Conservation (phyloP, 1,140 invertebrate genomes). For the Drosophila nasuta region DNA sequence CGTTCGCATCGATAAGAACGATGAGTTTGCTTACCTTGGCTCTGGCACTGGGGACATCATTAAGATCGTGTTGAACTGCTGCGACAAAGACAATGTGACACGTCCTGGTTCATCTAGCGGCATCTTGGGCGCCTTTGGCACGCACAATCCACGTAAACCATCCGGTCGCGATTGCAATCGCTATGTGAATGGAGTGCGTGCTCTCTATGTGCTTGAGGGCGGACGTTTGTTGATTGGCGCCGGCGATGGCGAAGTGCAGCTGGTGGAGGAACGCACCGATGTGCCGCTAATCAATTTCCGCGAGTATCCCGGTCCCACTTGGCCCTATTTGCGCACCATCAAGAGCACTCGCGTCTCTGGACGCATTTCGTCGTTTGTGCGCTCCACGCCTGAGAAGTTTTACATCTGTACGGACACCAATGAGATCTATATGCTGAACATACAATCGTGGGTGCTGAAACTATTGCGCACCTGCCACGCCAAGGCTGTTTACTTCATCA, state of each 20-base stretch:
- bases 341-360: conserved; percentile 87
- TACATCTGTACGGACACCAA: conserved; percentile 91
- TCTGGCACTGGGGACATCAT: conserved; percentile 90
- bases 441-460: conserved; percentile 89
- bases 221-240: conserved; percentile 91
- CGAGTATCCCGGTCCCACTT: conserved; percentile 86
- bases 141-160: conserved; percentile 77
- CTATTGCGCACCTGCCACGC: conserved; percentile 93
- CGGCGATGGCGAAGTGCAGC: conserved; percentile 92
- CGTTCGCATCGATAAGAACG: conserved; percentile 88
- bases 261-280: conserved; percentile 88
- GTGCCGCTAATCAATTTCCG: conserved; percentile 83
- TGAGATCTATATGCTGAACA: conserved; percentile 93
- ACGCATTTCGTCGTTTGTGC: conserved; percentile 88
- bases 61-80: conserved; percentile 89
- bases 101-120: conserved; percentile 86
- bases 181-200: conserved; percentile 88
- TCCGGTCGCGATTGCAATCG: conserved; percentile 79
- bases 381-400: conserved; percentile 86
- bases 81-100: conserved; percentile 86
- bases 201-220: conserved; percentile 87
- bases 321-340: conserved; percentile 87
- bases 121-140: conserved; percentile 89
- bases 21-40: conserved; percentile 92
- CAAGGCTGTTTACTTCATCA: conserved; percentile 91